Conservation (phyloP, 2,888 invertebrate species). For the Scotopteryx bipunctaria region DNA sequence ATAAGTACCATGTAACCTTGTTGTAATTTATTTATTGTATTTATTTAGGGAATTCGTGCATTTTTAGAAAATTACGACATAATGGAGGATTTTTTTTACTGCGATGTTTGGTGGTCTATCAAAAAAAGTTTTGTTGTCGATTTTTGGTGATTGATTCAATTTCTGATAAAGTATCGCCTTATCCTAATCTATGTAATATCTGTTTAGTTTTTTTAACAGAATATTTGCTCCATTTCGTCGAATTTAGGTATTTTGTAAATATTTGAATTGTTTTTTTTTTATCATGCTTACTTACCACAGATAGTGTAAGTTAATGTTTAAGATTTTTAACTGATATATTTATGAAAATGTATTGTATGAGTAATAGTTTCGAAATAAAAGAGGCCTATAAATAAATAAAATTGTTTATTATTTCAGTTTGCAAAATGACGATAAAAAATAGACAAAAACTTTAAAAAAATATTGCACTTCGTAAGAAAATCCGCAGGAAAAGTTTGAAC, state of each 20-base stretch:
- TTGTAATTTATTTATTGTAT: conserved; percentile 6
- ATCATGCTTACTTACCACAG: conserved; percentile 16
- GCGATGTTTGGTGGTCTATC: too few relatives aligned
- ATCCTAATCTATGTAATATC: too few relatives aligned
- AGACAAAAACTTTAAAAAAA: too few relatives aligned
- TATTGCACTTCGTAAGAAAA: too few relatives aligned
- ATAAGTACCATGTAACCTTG: conserved; percentile 1
- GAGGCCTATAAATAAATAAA: conserved; percentile 28
- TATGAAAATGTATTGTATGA: conserved; percentile 23
- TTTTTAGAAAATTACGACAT: background rate
- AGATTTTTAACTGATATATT: conserved; percentile 24
- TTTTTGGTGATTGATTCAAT: too few relatives aligned
- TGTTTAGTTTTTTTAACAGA: background rate
- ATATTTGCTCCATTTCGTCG: conserved; percentile 9
- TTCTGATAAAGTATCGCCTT: too few relatives aligned
- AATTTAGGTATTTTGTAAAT: conserved; percentile 12
- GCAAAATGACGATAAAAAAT: too few relatives aligned
- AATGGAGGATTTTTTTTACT: too few relatives aligned
- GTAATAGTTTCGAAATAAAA: conserved; percentile 30
- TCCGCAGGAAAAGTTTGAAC: too few relatives aligned
- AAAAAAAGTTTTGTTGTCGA: too few relatives aligned
- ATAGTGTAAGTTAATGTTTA: conserved; percentile 18
- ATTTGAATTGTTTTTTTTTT: conserved; percentile 4
- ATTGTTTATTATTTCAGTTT: background rate
- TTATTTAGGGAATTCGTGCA: conserved; percentile 8